A percentile compares a stretch with the other conserved stretches of the same genome.
Evolutionary conservation across 37 sponge, comb jelly and placozoan species (phyloP).

Genomic region (Cladorhizidae sp.): DNA sequence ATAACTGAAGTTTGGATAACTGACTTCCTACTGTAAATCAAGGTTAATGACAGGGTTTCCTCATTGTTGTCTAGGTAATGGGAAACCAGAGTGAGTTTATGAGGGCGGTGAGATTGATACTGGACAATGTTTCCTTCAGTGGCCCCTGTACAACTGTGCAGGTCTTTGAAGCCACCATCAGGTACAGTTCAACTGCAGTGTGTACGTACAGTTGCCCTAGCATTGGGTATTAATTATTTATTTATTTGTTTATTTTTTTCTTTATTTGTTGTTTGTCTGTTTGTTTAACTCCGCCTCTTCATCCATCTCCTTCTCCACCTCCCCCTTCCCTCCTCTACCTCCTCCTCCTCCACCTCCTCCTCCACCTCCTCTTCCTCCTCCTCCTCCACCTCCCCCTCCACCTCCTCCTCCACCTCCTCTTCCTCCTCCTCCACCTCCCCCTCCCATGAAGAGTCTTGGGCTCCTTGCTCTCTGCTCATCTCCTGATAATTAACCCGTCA

Average conservation of each 20-base stretch:
- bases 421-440: background rate
- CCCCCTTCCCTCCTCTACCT: slow-evolving; percentile 2
- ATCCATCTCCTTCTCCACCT: no score
- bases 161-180: slow-evolving; percentile 98
- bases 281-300: no score
- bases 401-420: slow-evolving; percentile 2
- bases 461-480: slow-evolving; percentile 87
- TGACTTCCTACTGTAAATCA: no score
- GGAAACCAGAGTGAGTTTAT: slow-evolving; percentile 89
- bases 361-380: no score
- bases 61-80: slow-evolving; percentile 54
- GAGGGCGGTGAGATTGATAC: slow-evolving; percentile 75
- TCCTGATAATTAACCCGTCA: slow-evolving; percentile 75
- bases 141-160: slow-evolving; percentile 87
- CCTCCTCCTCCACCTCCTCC: background rate
- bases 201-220: no score
- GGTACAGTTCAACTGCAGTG: no score
- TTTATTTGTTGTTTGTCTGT: no score
- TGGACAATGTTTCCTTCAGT: slow-evolving; percentile 83
- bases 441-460: slow-evolving; percentile 81
- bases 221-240: no score
- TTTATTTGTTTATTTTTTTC: no score
- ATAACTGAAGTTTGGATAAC: no score
- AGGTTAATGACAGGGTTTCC: no score
- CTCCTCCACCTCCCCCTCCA: no score